Percentiles rank a stretch among this genome's conserved stretches.
Evolutionary conservation across 2,888 invertebrate genomes (phyloP).

Genomic region (Trimorus sp.): DNA sequence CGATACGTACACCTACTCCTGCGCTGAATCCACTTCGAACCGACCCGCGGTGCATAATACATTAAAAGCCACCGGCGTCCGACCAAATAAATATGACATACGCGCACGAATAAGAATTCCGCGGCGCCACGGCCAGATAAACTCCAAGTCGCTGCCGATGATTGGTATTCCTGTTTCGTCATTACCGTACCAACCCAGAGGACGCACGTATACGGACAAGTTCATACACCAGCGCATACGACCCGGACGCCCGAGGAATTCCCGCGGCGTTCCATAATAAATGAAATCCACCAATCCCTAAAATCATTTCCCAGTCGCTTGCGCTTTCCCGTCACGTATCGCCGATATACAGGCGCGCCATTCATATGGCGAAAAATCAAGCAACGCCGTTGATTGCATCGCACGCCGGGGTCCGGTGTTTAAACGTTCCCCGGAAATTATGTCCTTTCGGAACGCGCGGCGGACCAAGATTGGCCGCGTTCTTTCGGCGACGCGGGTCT

Average conservation of each 20-base stretch:
- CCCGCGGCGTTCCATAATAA: conserved; percentile 59
- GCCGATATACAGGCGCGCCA: conserved; percentile 40
- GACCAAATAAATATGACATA: conserved; percentile 53
- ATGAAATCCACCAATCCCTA: conserved; percentile 63
- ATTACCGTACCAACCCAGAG: conserved; percentile 30
- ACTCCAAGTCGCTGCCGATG: conserved; percentile 40
- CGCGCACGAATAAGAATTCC: conserved; percentile 41
- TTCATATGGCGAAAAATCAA: conserved; percentile 56
- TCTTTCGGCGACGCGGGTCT: too few species aligned
- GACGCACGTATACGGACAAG: too few species aligned
- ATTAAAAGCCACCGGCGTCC: conserved; percentile 27
- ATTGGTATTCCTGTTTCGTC: conserved; percentile 62
- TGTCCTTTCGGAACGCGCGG: too few species aligned
- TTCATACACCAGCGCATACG: background rate
- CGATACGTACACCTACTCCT: conserved; percentile 22
- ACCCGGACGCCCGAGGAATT: conserved; percentile 45
- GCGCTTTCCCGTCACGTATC: conserved; percentile 61
- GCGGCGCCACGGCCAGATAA: conserved; percentile 31
- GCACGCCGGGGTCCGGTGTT: conserved; percentile 20
- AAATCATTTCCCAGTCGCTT: conserved; percentile 59
- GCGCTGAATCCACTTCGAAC: conserved; percentile 38
- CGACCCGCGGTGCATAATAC: conserved; percentile 29
- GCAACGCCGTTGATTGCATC: conserved; percentile 52
- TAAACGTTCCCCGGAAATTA: conserved; percentile 4
- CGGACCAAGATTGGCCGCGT: too few species aligned